Conservation (phyloP, 1,140 invertebrate species). For the Thrips palmi region DNA sequence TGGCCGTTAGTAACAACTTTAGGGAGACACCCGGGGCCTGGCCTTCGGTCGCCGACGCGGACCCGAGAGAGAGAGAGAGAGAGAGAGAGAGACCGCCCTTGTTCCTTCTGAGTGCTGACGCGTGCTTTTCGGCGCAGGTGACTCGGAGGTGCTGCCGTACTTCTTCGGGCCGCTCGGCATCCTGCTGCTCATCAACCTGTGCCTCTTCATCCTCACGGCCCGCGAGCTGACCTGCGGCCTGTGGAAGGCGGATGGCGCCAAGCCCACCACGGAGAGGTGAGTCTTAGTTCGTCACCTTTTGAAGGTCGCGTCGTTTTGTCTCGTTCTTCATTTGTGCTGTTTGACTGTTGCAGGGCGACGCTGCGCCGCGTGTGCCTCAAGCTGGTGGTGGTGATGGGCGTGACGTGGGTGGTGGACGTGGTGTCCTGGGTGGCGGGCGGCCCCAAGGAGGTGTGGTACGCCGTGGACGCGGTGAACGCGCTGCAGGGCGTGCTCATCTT, state of each 20-base stretch:
- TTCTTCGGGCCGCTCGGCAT: constrained; percentile 65
- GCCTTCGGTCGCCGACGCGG: no score
- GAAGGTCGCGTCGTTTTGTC: constrained; percentile 11
- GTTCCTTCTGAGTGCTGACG: no score
- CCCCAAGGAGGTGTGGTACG: constrained; percentile 47
- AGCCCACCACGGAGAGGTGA: constrained; percentile 67
- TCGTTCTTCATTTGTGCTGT: no score
- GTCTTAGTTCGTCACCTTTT: constrained; percentile 11
- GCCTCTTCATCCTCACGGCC: constrained; percentile 60
- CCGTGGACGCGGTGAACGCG: constrained; percentile 53
- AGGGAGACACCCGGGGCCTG: no score
- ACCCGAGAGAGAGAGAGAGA: no score
- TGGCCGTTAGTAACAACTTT: no score
- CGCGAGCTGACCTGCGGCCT: constrained; percentile 67
- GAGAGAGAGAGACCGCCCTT: no score
- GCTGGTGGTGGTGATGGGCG: constrained; percentile 67
- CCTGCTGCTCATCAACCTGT: constrained; percentile 51
- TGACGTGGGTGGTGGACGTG: constrained; percentile 68
- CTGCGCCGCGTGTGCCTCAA: constrained; percentile 63
- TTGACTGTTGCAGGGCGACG: constrained; percentile 38
- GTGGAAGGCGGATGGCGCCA: constrained; percentile 70
- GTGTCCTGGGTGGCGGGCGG: constrained; percentile 55
- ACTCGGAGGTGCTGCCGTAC: constrained; percentile 59
- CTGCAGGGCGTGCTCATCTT: constrained; percentile 80
- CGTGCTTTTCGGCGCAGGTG: no score